These are phyloP conservation scores for Brachyptera putata DNA, from an alignment of 2,888 invertebrate species.

Conservation along the genomic window DNA sequence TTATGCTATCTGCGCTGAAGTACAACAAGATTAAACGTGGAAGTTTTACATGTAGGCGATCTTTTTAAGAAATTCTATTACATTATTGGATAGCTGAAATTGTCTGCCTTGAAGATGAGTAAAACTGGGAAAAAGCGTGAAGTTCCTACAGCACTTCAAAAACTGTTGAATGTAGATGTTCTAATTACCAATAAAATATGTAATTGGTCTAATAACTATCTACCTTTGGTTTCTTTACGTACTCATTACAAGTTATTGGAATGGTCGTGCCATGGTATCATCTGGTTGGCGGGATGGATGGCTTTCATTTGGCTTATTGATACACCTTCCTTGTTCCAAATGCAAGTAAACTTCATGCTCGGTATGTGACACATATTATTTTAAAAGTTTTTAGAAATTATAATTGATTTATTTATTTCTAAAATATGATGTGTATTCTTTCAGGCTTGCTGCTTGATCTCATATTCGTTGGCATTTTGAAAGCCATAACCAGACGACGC, in stretches of 20 bases:
- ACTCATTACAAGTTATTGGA: conserved; percentile 52
- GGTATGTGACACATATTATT: conserved; percentile 52
- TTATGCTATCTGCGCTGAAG: too few species aligned
- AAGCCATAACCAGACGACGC: conserved; percentile 71
- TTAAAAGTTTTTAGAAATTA: not conserved
- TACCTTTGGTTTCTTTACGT: conserved; percentile 42
- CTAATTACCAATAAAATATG: conserved; percentile 44
- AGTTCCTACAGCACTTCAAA: not conserved
- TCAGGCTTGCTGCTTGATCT: conserved; percentile 79
- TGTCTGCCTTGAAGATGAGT: too few species aligned
- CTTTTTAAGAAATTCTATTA: too few species aligned
- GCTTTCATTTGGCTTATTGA: conserved; percentile 73
- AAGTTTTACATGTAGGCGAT: too few species aligned
- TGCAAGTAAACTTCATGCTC: conserved; percentile 80
- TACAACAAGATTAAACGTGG: too few species aligned
- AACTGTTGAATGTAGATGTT: conserved; percentile 42
- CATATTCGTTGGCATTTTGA: conserved; percentile 67
- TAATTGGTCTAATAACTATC: conserved; percentile 39
- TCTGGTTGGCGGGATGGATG: conserved; percentile 76
- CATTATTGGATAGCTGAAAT: too few species aligned
- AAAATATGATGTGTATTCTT: conserved; percentile 39
- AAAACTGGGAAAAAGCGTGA: conserved; percentile 7
- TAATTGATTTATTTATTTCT: too few species aligned
- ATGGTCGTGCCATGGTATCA: conserved; percentile 80
- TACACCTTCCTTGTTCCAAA: conserved; percentile 63